Evolutionary conservation across 2,797 vertebrate species (phyloP).

Genomic region (Aselliscus stoliczkanus): DNA sequence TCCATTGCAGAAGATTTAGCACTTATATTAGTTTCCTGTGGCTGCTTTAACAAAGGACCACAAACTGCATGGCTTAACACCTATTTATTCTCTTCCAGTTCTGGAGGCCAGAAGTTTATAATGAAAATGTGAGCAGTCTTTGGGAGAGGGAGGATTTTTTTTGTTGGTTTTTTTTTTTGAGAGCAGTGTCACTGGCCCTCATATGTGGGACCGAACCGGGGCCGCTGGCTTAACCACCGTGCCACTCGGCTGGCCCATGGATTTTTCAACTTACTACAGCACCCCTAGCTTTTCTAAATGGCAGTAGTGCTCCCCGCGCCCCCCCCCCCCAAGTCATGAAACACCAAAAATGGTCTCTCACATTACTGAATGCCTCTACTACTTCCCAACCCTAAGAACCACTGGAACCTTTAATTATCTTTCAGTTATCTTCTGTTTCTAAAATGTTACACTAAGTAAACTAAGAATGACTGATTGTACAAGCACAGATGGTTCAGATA

Average conservation of each 20-base stretch:
- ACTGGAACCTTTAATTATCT: neutral
- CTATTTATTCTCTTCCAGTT: neutral
- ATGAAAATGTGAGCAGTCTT: neutral
- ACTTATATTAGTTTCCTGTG: neutral
- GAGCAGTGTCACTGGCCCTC: too few species aligned
- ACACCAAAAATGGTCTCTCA: neutral
- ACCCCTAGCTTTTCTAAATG: neutral
- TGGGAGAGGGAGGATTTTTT: neutral
- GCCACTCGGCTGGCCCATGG: too few species aligned
- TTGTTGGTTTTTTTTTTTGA: too few species aligned
- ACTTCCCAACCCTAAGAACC: neutral
- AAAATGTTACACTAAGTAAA: neutral
- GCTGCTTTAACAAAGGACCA: neutral
- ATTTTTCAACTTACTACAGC: too few species aligned
- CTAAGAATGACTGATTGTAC: neutral
- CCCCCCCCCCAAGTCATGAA: neutral
- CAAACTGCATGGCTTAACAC: neutral
- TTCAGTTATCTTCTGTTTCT: slow-evolving; percentile 25
- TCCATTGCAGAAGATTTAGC: neutral
- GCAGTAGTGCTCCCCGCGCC: neutral
- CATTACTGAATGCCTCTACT: neutral
- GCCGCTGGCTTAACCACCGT: too few species aligned
- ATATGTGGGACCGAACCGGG: too few species aligned
- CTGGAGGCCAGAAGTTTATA: neutral
- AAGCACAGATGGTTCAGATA: neutral